These are phyloP conservation scores for Pipra filicauda DNA, from an alignment of 2,113 vertebrate species.

Conservation along the genomic window DNA sequence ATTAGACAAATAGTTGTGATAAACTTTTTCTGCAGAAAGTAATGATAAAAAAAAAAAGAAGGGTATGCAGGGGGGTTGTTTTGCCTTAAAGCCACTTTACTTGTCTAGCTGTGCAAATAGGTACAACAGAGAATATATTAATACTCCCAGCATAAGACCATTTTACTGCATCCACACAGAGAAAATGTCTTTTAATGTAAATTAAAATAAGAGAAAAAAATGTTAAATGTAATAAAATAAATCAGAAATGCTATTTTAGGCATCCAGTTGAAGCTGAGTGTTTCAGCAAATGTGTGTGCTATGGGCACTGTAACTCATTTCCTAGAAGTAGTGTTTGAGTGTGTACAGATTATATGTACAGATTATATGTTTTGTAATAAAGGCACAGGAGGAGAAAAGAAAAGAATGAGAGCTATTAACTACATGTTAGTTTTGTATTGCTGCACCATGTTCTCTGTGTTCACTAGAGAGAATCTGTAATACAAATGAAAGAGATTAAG, in stretches of 20 bases:
- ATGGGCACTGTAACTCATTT: background rate
- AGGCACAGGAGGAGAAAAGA: background rate
- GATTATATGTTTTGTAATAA: background rate
- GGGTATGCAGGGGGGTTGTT: background rate
- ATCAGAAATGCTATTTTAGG: background rate
- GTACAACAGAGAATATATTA: background rate
- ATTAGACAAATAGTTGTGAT: background rate
- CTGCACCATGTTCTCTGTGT: background rate
- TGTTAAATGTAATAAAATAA: background rate
- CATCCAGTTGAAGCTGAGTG: background rate
- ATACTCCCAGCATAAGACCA: background rate
- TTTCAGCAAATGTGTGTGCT: background rate
- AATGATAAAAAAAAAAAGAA: background rate
- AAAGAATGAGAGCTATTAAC: conserved; percentile 2
- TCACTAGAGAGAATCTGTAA: background rate
- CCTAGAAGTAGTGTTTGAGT: background rate
- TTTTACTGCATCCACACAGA: background rate
- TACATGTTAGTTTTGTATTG: background rate
- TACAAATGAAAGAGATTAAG: conserved; percentile 34
- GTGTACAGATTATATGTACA: background rate
- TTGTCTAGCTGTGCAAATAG: background rate
- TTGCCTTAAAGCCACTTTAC: background rate
- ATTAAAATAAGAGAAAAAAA: background rate
- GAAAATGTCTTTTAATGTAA: background rate
- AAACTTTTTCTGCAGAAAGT: background rate